Conservation (phyloP, 2,888 invertebrate species). For the Hemaris fuciformis region DNA sequence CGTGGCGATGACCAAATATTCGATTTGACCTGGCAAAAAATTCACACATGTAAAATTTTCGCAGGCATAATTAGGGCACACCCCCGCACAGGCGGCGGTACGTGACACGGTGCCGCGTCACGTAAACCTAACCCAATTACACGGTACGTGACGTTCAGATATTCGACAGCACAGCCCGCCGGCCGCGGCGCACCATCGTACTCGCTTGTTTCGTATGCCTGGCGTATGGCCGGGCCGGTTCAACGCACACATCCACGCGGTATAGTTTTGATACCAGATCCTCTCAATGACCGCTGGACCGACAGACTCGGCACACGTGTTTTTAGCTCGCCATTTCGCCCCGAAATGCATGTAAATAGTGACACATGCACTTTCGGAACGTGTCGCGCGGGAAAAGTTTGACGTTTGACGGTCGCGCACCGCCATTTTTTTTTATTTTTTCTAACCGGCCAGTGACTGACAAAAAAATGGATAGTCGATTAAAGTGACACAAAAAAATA, state of each 20-base stretch:
- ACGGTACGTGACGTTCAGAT: slow-evolving; percentile 69
- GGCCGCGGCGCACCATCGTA: slow-evolving; percentile 32
- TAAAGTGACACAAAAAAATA: slow-evolving; percentile 4
- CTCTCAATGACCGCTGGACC: slow-evolving; percentile 86
- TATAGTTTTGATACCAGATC: slow-evolving; percentile 72
- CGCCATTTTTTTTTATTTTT: slow-evolving; percentile 48
- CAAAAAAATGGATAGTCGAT: slow-evolving; percentile 11
- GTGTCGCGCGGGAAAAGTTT: slow-evolving; percentile 57
- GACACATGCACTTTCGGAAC: slow-evolving; percentile 37
- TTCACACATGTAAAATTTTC: slow-evolving; percentile 13
- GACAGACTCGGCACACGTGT: slow-evolving; percentile 83
- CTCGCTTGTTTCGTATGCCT: slow-evolving; percentile 74
- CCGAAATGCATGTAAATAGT: slow-evolving; percentile 72
- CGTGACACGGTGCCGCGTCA: slow-evolving; percentile 68
- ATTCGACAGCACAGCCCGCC: slow-evolving; percentile 59
- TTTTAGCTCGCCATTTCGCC: slow-evolving; percentile 44
- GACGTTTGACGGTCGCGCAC: slow-evolving; percentile 40
- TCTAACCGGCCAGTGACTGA: slow-evolving; percentile 29
- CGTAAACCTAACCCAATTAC: slow-evolving; percentile 80
- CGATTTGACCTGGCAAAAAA: not conserved
- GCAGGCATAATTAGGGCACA: slow-evolving; percentile 71
- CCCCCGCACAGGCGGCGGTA: slow-evolving; percentile 52
- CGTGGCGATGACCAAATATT: not conserved
- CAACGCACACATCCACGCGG: slow-evolving; percentile 70
- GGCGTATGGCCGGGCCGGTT: slow-evolving; percentile 70